Evolutionary conservation across 2,113 vertebrate species (phyloP), one percentile per base, ranked within the genome.

Genomic region (Taxidea taxus): DNA sequence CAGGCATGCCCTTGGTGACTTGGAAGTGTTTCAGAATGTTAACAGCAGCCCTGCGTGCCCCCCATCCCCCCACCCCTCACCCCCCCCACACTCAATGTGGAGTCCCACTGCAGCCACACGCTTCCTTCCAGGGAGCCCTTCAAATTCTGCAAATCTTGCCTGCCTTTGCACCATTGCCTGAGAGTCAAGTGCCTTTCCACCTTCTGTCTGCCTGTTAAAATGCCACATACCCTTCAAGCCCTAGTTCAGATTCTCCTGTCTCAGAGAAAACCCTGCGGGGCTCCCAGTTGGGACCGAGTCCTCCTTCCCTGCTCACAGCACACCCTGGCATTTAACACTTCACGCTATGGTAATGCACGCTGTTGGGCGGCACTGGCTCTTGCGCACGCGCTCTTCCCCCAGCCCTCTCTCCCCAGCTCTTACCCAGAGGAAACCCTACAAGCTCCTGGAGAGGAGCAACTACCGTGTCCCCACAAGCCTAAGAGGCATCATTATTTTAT

Each of bases 341-440:
- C 5, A 51, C 51, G 4, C 15, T 51, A 27, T 1, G 25, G 58
- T 60, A 12, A 60, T 12, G 58, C 29, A 11, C 1, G 58, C 25
- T 27, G 13, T 29, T 29, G 4, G 60, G 29, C 0, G 27, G 27
- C 27, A 5, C 60, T 2, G 27, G 27, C 60, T 62, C 27, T 6
- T 12, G 27, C 2, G 2, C 60, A 54, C 51, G 0, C 4, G 4
- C 27, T 0, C 60, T 62, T n/a, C 25, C 1, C 9, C 58, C 58
- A 60, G 58, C 58, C 23, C 51, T 60, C 23, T 60, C 8, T 54
- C 58, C 20, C 4, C 23, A 89, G 21, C 42, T n/a, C 8, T 34
- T 11, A 21, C 13, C 12, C 39, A n/a, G 21, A 58, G n/a, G 58
- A 47, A 75, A 83, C 58, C 27, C 13, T 34, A 4, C 16, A 74